Evolutionary conservation across 2,888 invertebrate genomes (phyloP), one percentile per base, ranked within the genome.

Genomic region (Trisateles emortualis): DNA sequence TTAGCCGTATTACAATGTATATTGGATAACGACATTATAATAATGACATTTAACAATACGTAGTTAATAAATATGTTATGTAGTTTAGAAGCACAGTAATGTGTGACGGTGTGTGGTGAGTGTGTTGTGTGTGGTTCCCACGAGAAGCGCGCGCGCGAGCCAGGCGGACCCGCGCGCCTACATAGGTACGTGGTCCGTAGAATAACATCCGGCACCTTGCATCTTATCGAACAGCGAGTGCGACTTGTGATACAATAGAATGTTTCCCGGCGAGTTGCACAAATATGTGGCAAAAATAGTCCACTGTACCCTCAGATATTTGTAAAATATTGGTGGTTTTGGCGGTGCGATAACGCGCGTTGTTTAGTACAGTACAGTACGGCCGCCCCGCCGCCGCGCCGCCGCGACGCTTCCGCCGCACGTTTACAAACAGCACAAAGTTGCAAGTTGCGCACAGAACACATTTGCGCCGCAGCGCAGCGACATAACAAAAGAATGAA

Each of bases 361-460:
- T 32, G 30, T 44, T 19, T 11, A n/a, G n/a, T n/a, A n/a, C n/a
- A n/a, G n/a, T n/a, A n/a, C n/a, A n/a, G n/a, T n/a, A n/a, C n/a
- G n/a, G n/a, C n/a, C n/a, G n/a, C n/a, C n/a, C n/a, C n/a, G n/a
- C n/a, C n/a, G n/a, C 26, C 14, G 36, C 39, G 40, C 40, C 35
- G 35, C 32, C 32, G 35, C 14, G 16, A 24, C 17, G 65, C 45
- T 60, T 68, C 69, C 68, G 66, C 38, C 16, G 53, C 26, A 40
- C 53, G 66, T 63, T 68, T 68, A 66, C 50, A 59, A 66, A 63
- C 56, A 63, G 30, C 50, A 40, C 33, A 24, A 35, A 30, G 8
- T 17, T 29, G 33, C 26, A 45, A 14, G 36, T 22, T 45, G 36
- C 40, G 32, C 38, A 24, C 16, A 6, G 41, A 40, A 8, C 24